Evolutionary conservation across 1,140 invertebrate genomes (phyloP), one percentile per base, ranked within the genome.

Genomic region (Drosophila saltans): DNA sequence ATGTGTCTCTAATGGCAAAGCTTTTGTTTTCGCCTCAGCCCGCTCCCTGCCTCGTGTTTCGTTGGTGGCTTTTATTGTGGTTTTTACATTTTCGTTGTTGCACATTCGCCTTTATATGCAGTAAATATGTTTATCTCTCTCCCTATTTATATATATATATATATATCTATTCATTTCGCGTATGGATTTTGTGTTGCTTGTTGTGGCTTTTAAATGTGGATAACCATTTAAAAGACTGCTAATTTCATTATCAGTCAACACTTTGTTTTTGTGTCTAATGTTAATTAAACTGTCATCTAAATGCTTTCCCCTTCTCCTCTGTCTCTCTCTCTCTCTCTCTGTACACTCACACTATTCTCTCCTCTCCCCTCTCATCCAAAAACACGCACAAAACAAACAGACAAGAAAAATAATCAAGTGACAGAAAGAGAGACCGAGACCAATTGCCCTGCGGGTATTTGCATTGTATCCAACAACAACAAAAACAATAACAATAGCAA

Each of bases 1-100:
- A 88, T 88, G 84, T 88, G 83, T 88, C 83, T 88, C 83, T 88
- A 88, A 88, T 88, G 83, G 84, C 84, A 69, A 79, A 66, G 83
- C 84, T 89, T 89, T 88, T 88, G 74, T 89, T 88, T 84, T 75
- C 62, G 48, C 57, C 43, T 30, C n/a, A 10, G 3, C 26, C 33
- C 11, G 3, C 10, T 33, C 1, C 4, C 4, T 48, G 33, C 24
- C 33, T 4, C 6, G 33, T 58, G 26, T 6, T n/a, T 45, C 9
- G 36, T 24, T 11, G 59, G 36, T 62, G 59, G 36, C 40, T 40
- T 62, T 62, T 40, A 41, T 40, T 43, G 40, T 62, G 16, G 40
- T 26, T 28, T 40, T 40, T 21, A 60, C 33, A 41, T 26, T 62
- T 58, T 58, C 11, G 56, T 33, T 58, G 56, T 33, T 10, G 56